These are phyloP conservation scores for Linnaemya vulpina DNA, from an alignment of 2,888 invertebrate species.

Conservation along the genomic window DNA sequence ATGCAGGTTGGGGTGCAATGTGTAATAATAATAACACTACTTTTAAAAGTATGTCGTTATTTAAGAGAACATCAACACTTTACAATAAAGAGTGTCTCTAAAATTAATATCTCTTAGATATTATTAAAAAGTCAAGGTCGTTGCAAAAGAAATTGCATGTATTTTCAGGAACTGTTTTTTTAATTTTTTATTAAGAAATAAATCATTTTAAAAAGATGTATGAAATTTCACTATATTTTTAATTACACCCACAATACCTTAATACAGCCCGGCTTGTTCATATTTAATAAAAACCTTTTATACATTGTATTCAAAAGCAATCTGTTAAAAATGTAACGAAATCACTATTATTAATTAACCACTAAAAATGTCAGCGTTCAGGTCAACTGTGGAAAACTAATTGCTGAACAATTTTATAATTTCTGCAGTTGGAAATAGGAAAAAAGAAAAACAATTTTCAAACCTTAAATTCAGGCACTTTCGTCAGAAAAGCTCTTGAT, in stretches of 20 bases:
- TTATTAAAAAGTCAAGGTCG: slow-evolving; percentile 58
- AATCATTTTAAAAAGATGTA: background rate
- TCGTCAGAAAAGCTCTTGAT: slow-evolving; percentile 44
- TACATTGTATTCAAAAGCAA: background rate
- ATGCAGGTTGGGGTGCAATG: too few species aligned
- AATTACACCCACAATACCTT: slow-evolving; percentile 27
- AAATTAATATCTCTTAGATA: background rate
- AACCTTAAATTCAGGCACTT: slow-evolving; percentile 44
- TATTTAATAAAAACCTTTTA: slow-evolving; percentile 26
- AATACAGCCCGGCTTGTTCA: background rate
- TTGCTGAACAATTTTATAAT: background rate
- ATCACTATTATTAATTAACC: background rate
- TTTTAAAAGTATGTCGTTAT: background rate
- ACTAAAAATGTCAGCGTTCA: background rate
- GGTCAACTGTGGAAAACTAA: slow-evolving; percentile 11
- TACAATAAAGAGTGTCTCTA: background rate
- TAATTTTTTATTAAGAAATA: background rate
- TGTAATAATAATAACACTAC: background rate
- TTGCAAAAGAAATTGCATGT: slow-evolving; percentile 30
- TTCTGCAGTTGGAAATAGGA: background rate
- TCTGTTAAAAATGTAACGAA: background rate
- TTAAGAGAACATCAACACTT: slow-evolving; percentile 20
- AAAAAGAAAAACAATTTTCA: slow-evolving; percentile 14
- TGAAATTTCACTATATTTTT: background rate
- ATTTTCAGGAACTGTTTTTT: too few species aligned